Evolutionary conservation across 2,797 vertebrate genomes (phyloP), one percentile per base, ranked within the genome.

Genomic region (Sebastes nivosus): DNA sequence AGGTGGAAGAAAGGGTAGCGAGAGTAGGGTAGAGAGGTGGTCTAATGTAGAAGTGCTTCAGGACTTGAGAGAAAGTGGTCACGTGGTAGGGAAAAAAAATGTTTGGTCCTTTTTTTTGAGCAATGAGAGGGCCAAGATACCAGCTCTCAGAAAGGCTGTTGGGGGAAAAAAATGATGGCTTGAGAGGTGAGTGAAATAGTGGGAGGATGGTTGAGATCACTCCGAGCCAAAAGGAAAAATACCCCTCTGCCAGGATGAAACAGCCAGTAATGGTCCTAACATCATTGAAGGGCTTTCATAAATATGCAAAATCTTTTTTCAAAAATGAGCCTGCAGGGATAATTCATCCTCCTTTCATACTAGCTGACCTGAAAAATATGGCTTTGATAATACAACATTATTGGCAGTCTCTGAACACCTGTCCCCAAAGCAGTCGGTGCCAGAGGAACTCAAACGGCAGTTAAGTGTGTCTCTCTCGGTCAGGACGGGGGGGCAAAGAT

Each of bases 101-200:
- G 93, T 96, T 96, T 96, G 95, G 95, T 95, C 94, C 46, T 52
- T 52, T 95, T 96, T 97, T 91, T 96, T 95, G 89, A 95, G 75
- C 64, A 61, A 70, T 3, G 57, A 87, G 65, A 84, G 81, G 83
- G 77, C 75, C 63, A 84, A 97, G 95, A 95, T 95, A 95, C 93
- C 90, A 91, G 69, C 88, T 92, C 82, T 89, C 92, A 94, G 94
- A 96, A 94, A 95, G 94, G 94, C 95, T 96, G 94, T 95, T 96
- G 93, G 93, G 93, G 93, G 93, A 91, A 93, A 93, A 89, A 81
- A 70, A 60, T 86, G 74, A 86, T 83, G 82, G 90, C 78, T 92
- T 88, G 81, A 92, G 80, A 90, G 89, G 87, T 54, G 78, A 81
- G 81, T 52, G 64, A 86, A 92, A 92, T 84, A 72, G 81, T 81